Evolutionary conservation across 2,888 invertebrate species (phyloP).

Genomic region (Aelia acuminata): DNA sequence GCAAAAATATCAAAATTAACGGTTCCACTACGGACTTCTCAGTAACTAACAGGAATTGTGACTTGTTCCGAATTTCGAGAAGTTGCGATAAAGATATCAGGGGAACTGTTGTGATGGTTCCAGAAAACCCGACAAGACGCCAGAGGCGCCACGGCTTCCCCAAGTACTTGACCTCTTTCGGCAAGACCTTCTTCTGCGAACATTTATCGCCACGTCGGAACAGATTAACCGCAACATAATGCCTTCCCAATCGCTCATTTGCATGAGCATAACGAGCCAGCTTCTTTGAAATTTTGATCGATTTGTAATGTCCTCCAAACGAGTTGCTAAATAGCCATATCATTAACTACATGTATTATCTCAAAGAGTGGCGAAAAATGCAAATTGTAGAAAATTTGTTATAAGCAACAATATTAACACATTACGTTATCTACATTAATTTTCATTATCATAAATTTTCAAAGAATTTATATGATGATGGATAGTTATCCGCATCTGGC

Average conservation of each 20-base stretch:
- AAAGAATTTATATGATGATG: too few species aligned
- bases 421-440: too few species aligned
- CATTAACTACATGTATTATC: too few species aligned
- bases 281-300: background rate
- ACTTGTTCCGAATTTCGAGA: background rate
- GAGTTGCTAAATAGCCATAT: background rate
- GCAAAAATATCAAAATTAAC: too few species aligned
- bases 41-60: background rate
- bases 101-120: background rate
- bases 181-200: constrained; percentile 10
- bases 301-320: background rate
- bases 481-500: too few species aligned
- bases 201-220: background rate
- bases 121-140: background rate
- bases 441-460: too few species aligned
- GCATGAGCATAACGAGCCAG: background rate
- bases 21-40: background rate
- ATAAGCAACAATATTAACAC: too few species aligned
- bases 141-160: background rate
- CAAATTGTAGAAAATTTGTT: too few species aligned
- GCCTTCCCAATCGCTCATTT: background rate
- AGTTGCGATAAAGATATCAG: background rate
- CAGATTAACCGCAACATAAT: constrained; percentile 17
- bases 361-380: too few species aligned
- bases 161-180: background rate